These are phyloP conservation scores for Diglossa cyanea DNA, from an alignment of 2,797 vertebrate species.

Conservation along the genomic window DNA sequence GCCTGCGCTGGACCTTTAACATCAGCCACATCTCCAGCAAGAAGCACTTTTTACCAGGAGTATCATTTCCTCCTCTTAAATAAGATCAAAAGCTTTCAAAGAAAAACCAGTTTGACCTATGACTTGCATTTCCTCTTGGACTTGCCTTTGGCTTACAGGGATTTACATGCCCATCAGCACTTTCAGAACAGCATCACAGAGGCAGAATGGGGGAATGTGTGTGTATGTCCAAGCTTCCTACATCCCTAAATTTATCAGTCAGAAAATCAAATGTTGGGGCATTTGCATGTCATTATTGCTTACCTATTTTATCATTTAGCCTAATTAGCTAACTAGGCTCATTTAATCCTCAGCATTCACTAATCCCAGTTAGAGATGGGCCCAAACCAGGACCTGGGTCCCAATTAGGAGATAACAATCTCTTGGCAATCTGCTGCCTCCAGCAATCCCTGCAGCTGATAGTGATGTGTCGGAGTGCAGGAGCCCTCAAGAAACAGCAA, in stretches of 20 bases:
- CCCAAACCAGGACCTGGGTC: not conserved
- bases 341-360: not conserved
- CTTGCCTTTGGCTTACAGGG: not conserved
- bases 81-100: not conserved
- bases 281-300: not conserved
- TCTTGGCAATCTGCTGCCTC: not conserved
- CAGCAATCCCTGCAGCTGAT: not conserved
- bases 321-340: not conserved
- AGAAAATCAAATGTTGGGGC: not conserved
- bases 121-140: not conserved
- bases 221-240: not conserved
- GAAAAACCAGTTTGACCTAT: not conserved
- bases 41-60: not conserved
- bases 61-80: not conserved
- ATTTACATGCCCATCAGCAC: not conserved
- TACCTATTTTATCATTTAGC: not conserved
- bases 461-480: not conserved
- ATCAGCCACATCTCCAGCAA: not conserved
- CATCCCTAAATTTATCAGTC: not conserved
- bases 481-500: not conserved
- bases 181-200: rapidly evolving
- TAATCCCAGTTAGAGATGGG: not conserved
- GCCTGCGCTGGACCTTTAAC: not conserved
- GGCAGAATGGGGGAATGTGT: not conserved
- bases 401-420: not conserved